Conservation (phyloP, 2,888 invertebrate species). For the Dynastes maya region DNA sequence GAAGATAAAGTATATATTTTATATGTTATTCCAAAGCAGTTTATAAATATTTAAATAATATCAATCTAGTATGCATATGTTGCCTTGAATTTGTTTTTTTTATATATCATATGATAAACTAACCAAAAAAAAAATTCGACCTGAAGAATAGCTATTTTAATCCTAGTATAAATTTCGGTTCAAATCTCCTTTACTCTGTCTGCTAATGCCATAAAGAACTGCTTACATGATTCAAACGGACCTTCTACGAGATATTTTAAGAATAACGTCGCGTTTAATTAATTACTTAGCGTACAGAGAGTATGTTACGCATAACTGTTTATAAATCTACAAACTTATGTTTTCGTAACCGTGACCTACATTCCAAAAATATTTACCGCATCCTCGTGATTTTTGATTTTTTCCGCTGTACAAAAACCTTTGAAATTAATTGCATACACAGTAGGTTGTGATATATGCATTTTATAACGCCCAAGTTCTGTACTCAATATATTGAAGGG, state of each 20-base stretch:
- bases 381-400: not conserved
- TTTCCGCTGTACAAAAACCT: not conserved
- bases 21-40: no score
- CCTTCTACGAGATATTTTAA: conserved; percentile 4
- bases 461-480: no score
- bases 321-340: not conserved
- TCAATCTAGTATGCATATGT: not conserved
- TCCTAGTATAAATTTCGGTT: not conserved
- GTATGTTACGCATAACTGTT: not conserved
- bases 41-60: no score
- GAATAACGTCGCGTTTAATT: conserved; percentile 8
- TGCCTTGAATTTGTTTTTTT: conserved; percentile 1
- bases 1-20: no score
- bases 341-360: conserved; percentile 25
- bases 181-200: no score
- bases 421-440: not conserved
- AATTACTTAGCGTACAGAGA: not conserved
- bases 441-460: no score
- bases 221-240: no score
- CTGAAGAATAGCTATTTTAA: not conserved
- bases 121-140: conserved; percentile 2
- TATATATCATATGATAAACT: not conserved
- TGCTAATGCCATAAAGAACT: no score
- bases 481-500: no score
- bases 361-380: not conserved